Evolutionary conservation across 2,888 invertebrate genomes (phyloP).

Genomic region (Cabera pusaria): DNA sequence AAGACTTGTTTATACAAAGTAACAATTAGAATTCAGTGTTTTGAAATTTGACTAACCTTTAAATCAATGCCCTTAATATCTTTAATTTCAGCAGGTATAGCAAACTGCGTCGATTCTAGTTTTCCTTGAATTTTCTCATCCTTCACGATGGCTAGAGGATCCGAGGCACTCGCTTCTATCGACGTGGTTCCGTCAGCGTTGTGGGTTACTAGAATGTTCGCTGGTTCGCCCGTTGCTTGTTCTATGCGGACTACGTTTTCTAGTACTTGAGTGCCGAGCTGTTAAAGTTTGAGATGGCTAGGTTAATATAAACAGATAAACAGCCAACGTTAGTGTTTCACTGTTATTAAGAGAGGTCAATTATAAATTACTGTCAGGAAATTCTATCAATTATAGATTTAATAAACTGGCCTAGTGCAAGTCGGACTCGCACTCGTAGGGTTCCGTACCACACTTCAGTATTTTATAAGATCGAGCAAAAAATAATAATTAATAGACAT

Average conservation of each 20-base stretch:
- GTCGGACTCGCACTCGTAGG: no score
- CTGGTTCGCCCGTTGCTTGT: conserved; percentile 76
- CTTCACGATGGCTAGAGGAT: conserved; percentile 73
- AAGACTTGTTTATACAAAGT: no score
- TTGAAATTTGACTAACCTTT: conserved; percentile 68
- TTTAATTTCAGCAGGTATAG: conserved; percentile 75
- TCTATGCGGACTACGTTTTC: conserved; percentile 80
- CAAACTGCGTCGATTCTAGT: conserved; percentile 73
- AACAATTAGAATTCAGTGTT: no score
- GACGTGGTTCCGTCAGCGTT: conserved; percentile 79
- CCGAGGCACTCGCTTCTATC: conserved; percentile 72
- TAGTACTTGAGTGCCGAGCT: conserved; percentile 56
- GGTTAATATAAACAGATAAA: no score
- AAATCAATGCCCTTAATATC: conserved; percentile 76
- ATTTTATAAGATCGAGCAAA: no score
- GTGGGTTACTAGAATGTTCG: conserved; percentile 77
- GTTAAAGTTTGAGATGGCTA: conserved; percentile 18
- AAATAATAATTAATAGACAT: no score
- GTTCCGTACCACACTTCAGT: no score
- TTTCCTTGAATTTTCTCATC: conserved; percentile 78
- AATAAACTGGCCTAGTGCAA: no score
- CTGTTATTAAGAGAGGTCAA: no score
- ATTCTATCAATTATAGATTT: no score
- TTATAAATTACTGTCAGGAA: no score
- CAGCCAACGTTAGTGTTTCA: no score